Conservation (phyloP, 2,888 invertebrate genomes). For the Magallana nippona region DNA sequence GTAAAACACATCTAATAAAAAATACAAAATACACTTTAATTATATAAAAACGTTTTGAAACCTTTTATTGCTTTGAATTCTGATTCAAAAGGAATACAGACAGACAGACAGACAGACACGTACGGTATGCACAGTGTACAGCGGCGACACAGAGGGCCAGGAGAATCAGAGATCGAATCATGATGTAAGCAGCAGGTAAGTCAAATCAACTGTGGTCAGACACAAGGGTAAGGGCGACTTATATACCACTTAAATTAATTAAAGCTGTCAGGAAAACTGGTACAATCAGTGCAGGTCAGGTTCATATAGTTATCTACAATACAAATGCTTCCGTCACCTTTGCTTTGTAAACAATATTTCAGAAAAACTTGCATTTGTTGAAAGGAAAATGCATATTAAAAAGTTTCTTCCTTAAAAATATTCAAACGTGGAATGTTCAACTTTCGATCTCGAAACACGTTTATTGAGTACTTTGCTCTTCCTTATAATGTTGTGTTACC, state of each 20-base stretch:
- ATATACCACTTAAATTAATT: neutral
- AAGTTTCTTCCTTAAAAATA: too few species aligned
- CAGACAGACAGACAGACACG: neutral
- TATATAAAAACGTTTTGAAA: neutral
- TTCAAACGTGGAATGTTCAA: too few species aligned
- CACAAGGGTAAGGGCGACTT: neutral
- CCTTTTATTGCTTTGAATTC: neutral
- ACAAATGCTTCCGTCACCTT: too few species aligned
- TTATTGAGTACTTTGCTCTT: too few species aligned
- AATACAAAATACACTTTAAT: neutral
- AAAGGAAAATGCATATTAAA: too few species aligned
- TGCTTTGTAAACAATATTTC: too few species aligned
- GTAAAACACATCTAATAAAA: too few species aligned
- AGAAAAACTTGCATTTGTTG: too few species aligned
- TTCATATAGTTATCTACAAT: neutral
- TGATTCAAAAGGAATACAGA: neutral
- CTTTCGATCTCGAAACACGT: too few species aligned
- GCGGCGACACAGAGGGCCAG: conserved; percentile 2
- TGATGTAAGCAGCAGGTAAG: neutral
- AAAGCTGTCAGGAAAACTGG: neutral
- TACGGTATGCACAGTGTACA: conserved; percentile 7
- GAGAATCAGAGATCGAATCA: neutral
- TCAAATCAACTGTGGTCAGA: neutral
- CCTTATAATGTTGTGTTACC: too few species aligned
- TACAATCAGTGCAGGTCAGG: neutral